These are phyloP conservation scores for Pogonophryne albipinna DNA, from an alignment of 2,797 vertebrate genomes.

Conservation along the genomic window DNA sequence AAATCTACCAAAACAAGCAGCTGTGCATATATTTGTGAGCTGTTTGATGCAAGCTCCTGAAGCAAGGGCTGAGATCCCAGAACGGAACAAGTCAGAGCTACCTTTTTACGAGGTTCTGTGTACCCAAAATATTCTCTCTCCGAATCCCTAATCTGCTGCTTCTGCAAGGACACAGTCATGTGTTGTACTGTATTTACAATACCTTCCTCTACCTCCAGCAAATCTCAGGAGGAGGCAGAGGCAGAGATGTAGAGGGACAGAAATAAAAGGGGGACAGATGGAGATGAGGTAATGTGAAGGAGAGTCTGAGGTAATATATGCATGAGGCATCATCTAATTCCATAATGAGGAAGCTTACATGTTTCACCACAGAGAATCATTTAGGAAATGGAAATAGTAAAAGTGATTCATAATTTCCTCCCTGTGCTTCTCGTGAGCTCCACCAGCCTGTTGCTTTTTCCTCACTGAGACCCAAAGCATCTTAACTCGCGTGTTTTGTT, in stretches of 20 bases:
- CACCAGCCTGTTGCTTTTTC: constrained; percentile 55
- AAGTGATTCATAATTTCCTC: constrained; percentile 47
- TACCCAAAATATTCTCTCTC: background rate
- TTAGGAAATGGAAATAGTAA: constrained; percentile 25
- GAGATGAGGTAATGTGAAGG: constrained; percentile 71
- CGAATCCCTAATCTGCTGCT: constrained; percentile 5
- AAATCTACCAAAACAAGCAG: constrained; percentile 34
- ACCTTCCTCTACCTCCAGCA: constrained; percentile 8
- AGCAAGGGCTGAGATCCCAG: constrained; percentile 17
- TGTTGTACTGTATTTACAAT: constrained; percentile 24
- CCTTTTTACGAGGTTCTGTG: background rate
- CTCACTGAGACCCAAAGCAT: constrained; percentile 14
- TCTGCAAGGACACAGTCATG: background rate
- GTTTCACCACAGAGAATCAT: constrained; percentile 16
- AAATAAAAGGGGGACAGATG: constrained; percentile 63
- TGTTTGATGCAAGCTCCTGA: constrained; percentile 43
- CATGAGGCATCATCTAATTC: constrained; percentile 67
- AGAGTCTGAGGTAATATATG: constrained; percentile 68
- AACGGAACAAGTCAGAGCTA: constrained; percentile 38
- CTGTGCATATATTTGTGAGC: constrained; percentile 25
- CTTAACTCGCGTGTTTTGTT: constrained; percentile 42
- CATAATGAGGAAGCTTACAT: constrained; percentile 30
- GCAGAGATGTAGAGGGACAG: constrained; percentile 28
- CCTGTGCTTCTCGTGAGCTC: constrained; percentile 5
- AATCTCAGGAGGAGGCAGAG: constrained; percentile 1